Percentiles rank a stretch among this genome's conserved stretches.
phyloP scores from a whole-genome alignment of 2,113 vertebrate genomes.

The Cyprinus carpio region DNA sequence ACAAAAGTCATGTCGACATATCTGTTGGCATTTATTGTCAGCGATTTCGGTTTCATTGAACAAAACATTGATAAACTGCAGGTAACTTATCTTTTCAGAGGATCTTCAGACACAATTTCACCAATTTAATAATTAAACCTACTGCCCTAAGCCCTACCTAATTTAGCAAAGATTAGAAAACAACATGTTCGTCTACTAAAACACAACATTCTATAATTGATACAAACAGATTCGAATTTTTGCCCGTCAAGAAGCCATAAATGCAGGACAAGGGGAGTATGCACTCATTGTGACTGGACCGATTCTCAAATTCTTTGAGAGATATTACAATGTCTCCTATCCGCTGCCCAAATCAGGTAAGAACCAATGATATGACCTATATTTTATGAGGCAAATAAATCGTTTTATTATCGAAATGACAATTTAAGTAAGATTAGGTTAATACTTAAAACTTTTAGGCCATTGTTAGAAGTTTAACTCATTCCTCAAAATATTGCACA shows the following conservation, averaged over 20 bases:
- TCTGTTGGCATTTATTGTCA: slow-evolving; percentile 89
- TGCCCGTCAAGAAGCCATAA: slow-evolving; percentile 80
- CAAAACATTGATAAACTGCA: rapidly evolving
- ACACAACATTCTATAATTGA: too few relatives aligned
- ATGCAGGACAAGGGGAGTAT: slow-evolving; percentile 68
- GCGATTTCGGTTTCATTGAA: slow-evolving; percentile 58
- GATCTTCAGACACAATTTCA: neutral
- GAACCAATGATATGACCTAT: slow-evolving; percentile 26
- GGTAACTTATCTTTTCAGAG: slow-evolving; percentile 68
- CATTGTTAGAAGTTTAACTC: neutral
- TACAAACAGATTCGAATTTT: slow-evolving; percentile 85
- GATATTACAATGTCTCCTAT: slow-evolving; percentile 75
- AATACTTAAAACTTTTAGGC: neutral
- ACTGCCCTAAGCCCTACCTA: neutral
- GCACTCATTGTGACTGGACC: slow-evolving; percentile 75
- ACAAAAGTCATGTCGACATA: slow-evolving; percentile 91
- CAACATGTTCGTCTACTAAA: neutral
- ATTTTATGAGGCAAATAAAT: neutral
- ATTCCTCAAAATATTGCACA: slow-evolving; percentile 43
- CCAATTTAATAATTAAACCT: neutral
- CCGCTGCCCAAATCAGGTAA: slow-evolving; percentile 87
- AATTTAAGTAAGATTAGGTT: neutral
- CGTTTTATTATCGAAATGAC: neutral
- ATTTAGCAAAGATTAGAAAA: neutral
- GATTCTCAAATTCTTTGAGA: slow-evolving; percentile 83